Base-by-base conservation (phyloP, 2,888 invertebrate species). In the Campoplex capitator region DNA sequence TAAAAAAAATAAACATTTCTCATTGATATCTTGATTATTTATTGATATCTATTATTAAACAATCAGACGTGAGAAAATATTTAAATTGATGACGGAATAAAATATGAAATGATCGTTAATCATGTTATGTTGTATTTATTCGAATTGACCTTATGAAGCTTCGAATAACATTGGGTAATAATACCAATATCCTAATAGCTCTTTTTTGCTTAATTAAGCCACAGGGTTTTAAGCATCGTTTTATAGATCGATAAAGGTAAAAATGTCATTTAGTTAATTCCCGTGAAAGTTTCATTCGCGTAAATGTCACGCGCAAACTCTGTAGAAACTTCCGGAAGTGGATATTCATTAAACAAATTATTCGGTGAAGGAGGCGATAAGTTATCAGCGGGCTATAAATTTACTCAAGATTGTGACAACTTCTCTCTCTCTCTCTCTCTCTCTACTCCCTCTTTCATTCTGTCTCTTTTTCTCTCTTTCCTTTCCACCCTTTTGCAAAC, bases 341-440 rank as follows among this genome's bases (percentile, higher is more conserved):
- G 82, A 79, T 86, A 79, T 86, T 86, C 78, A 86, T 86, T 83
- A 87, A 87, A 85, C 83, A 83, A 87, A 85, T 87, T 83, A 79
- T 87, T 76, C 54, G 67, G 38, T 32, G 70, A 76, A 83, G 70
- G 28, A 79, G 76, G 67, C 84, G 79, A 85, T 83, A 73, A 85
- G 79, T 87, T 83, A 85, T 87, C 83, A 83, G 58, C 75, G 79
- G 65, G 45, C 71, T 79, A 87, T 87, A 87, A 87, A 83, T 87
- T 87, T 73, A 79, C 67, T 79, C 83, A 83, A 87, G 70, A 77
- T 85, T 79, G 71, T 76, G 83, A 79, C 84, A 85, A 82, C 76
- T 71, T 78, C 56, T 76, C 54, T 45, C 51, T 71, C 62, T 76
- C 18, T 75, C 76, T 68, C 18, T 79, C 51, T 67, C 42, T 7